Evolutionary conservation across 23 tunicate species (phyloP), one percentile per base, ranked within the genome.

Genomic region (Halocynthia roretzi): DNA sequence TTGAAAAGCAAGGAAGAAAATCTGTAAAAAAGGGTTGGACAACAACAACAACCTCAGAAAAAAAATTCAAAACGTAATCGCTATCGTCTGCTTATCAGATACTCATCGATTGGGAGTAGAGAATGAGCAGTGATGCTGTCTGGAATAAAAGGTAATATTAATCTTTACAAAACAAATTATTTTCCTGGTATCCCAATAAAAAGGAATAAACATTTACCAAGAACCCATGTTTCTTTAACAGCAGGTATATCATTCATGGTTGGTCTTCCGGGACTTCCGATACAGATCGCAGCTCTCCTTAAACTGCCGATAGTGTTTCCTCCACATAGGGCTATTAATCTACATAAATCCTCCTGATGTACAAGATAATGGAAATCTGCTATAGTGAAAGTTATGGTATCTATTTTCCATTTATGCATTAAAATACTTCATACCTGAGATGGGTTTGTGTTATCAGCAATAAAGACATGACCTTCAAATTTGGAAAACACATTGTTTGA

Each of bases 151-250:
- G n/a, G n/a, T 15, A 17, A 60, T 15, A 60, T 0, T 15, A 60
- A 15, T 17, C n/a, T 17, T 60, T 15, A 60, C n/a, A 60, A 15
- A 60, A 60, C 17, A 4, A 17, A 15, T 60, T 60, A 60, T 17
- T 15, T 19, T 17, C 19, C 72, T 67, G 20, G 22, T 67, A 4
- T 67, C 44, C 44, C 1, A 31, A 31, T 31, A 31, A 31, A n/a
- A n/a, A n/a, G n/a, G n/a, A 10, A 55, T 10, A 50, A 10, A 75
- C 31, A 9, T 71, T 53, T 66, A 88, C 95, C 95, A 5, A 88
- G 61, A 56, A 88, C 44, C 95, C 95, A 88, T 7, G 87, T 82
- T 79, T 88, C 95, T 54, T 78, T 66, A 21, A 88, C 87, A 6
- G 84, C 67, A 12, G 87, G 76, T 7, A 83, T 52, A n/a, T 63